These are phyloP conservation scores for Hyaena hyaena DNA, from an alignment of 2,113 vertebrate species.

Conservation along the genomic window DNA sequence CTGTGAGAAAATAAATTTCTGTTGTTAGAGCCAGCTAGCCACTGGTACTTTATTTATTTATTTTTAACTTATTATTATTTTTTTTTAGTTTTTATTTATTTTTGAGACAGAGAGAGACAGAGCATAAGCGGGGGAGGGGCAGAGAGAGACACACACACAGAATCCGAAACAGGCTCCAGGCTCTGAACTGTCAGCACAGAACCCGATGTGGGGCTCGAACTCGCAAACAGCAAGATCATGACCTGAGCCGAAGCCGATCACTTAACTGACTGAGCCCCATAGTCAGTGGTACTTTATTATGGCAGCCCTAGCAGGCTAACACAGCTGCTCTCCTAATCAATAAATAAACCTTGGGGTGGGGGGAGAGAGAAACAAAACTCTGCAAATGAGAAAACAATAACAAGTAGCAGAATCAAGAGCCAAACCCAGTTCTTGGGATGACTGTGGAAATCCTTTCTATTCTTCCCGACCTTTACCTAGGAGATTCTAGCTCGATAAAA, in stretches of 20 bases:
- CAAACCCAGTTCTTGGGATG: background rate
- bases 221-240: no score
- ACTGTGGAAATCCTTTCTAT: accelerated
- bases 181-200: no score
- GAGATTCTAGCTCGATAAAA: background rate
- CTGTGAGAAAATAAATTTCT: background rate
- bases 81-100: no score
- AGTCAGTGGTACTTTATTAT: background rate
- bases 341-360: background rate
- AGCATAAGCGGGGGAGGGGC: no score
- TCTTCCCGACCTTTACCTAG: background rate
- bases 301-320: background rate
- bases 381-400: background rate
- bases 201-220: no score
- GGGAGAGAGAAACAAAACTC: background rate
- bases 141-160: no score
- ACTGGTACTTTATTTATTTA: background rate
- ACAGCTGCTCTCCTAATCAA: background rate
- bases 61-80: no score
- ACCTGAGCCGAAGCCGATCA: no score
- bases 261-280: no score
- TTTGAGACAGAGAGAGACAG: no score
- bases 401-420: background rate
- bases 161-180: no score
- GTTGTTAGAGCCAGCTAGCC: background rate